Evolutionary conservation across 2,888 invertebrate genomes (phyloP).

Genomic region (Lissonota sp.): DNA sequence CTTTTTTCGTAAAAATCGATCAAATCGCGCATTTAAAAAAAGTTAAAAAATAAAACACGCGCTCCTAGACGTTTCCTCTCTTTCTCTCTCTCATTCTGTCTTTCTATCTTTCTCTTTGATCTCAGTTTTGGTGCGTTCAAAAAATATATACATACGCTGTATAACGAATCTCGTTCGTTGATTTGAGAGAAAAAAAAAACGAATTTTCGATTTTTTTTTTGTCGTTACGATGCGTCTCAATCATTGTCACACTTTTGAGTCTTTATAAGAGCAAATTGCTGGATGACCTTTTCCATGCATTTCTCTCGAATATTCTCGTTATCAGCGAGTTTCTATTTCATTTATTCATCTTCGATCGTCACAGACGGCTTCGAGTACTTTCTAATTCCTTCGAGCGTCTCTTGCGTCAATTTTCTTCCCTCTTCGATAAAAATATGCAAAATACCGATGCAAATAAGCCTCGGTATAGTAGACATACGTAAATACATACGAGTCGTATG

Average conservation of each 20-base stretch:
- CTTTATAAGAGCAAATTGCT: constrained; percentile 15
- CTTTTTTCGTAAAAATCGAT: constrained; percentile 4
- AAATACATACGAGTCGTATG: constrained; percentile 25
- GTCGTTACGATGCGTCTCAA: constrained; percentile 21
- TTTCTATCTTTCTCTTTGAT: constrained; percentile 39
- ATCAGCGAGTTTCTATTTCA: not conserved
- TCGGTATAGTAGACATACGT: constrained; percentile 44
- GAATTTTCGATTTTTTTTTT: constrained; percentile 23
- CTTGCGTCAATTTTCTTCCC: constrained; percentile 51
- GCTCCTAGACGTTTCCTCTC: not conserved
- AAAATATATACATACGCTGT: constrained; percentile 61
- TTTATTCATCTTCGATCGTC: constrained; percentile 20
- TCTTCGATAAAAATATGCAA: constrained; percentile 72
- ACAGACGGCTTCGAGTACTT: constrained; percentile 40
- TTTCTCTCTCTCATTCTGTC: constrained; percentile 8
- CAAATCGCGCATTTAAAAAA: constrained; percentile 21
- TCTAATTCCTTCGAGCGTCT: constrained; percentile 1
- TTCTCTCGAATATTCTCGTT: constrained; percentile 23
- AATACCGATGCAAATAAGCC: constrained; percentile 66
- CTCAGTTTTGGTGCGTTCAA: constrained; percentile 61
- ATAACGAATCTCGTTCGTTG: constrained; percentile 27
- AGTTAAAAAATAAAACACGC: constrained; percentile 3
- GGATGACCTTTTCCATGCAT: constrained; percentile 10
- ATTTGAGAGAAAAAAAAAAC: constrained; percentile 21
- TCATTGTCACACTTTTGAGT: constrained; percentile 7